Evolutionary conservation across 1,140 invertebrate species (phyloP).

Genomic region (Drosophila teissieri): DNA sequence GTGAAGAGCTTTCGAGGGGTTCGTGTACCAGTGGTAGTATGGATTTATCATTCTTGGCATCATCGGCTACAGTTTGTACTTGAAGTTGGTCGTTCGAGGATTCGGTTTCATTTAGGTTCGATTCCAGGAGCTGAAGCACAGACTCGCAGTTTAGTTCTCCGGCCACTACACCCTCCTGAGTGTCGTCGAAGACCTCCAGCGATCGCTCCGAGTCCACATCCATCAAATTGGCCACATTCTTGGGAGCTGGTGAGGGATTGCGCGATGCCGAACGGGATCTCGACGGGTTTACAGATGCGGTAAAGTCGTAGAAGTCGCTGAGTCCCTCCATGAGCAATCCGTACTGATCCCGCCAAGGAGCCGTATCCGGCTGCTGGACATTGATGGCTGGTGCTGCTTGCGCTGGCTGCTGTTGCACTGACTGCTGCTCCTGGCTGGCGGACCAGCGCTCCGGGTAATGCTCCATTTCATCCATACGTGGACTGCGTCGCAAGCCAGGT

Average conservation of each 20-base stretch:
- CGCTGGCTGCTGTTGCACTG: slow-evolving; percentile 2
- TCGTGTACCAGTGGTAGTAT: slow-evolving; percentile 55
- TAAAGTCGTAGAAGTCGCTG: slow-evolving; percentile 83
- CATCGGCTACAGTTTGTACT: slow-evolving; percentile 61
- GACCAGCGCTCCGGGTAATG: slow-evolving; percentile 78
- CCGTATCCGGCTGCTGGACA: slow-evolving; percentile 63
- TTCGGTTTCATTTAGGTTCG: slow-evolving; percentile 39
- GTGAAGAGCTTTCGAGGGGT: slow-evolving; percentile 2
- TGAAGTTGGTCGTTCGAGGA: slow-evolving; percentile 15
- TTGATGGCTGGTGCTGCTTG: slow-evolving; percentile 43
- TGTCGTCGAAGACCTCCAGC: slow-evolving; percentile 74
- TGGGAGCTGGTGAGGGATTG: slow-evolving; percentile 65
- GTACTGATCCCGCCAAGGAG: slow-evolving; percentile 74
- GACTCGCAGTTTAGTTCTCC: slow-evolving; percentile 65
- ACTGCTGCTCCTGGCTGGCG: slow-evolving; percentile 40
- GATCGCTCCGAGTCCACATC: slow-evolving; percentile 41
- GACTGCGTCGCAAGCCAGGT: slow-evolving; percentile 74
- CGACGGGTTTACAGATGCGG: slow-evolving; percentile 74
- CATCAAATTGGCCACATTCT: slow-evolving; percentile 66
- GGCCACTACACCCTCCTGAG: slow-evolving; percentile 15
- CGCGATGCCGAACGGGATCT: slow-evolving; percentile 68
- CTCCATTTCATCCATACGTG: slow-evolving; percentile 78
- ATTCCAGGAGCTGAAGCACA: slow-evolving; percentile 60
- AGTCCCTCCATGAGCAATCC: slow-evolving; percentile 77
- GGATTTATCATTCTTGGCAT: slow-evolving; percentile 35